Evolutionary conservation across 2,113 vertebrate species (phyloP).

Genomic region (Carassius carassius): DNA sequence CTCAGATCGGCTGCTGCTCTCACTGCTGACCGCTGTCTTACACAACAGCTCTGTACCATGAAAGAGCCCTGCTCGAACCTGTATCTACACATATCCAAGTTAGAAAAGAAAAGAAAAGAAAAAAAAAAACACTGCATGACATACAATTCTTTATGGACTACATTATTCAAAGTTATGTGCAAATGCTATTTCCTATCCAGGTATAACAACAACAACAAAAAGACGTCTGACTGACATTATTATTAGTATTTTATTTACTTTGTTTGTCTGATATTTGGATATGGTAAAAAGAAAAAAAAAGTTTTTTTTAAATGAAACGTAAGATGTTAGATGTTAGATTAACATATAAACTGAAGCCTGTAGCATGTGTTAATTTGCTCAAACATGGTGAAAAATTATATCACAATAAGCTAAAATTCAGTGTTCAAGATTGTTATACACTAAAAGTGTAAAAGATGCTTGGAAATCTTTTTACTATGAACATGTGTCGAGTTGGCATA

Average conservation of each 20-base stretch:
- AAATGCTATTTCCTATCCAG: background rate
- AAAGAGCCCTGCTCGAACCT: conserved; percentile 96
- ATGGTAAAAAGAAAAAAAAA: background rate
- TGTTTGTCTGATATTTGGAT: background rate
- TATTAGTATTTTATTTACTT: too few species aligned
- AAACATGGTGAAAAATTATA: too few species aligned
- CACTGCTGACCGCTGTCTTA: conserved; percentile 88
- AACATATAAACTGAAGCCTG: background rate
- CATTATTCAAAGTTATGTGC: background rate
- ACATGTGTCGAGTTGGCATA: too few species aligned
- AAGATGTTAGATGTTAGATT: too few species aligned
- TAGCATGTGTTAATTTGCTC: too few species aligned
- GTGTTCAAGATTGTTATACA: too few species aligned
- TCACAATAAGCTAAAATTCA: too few species aligned
- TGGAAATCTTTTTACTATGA: too few species aligned
- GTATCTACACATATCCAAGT: conserved; percentile 76
- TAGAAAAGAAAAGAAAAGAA: background rate
- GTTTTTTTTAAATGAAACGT: too few species aligned
- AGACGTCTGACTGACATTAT: background rate
- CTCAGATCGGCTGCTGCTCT: conserved; percentile 88
- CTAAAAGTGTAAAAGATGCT: too few species aligned
- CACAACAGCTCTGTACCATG: conserved; percentile 95
- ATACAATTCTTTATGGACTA: background rate
- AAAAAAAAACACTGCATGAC: background rate
- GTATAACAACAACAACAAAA: background rate